Conservation (phyloP, 2,797 vertebrate genomes). For the Poecilia velifera region DNA sequence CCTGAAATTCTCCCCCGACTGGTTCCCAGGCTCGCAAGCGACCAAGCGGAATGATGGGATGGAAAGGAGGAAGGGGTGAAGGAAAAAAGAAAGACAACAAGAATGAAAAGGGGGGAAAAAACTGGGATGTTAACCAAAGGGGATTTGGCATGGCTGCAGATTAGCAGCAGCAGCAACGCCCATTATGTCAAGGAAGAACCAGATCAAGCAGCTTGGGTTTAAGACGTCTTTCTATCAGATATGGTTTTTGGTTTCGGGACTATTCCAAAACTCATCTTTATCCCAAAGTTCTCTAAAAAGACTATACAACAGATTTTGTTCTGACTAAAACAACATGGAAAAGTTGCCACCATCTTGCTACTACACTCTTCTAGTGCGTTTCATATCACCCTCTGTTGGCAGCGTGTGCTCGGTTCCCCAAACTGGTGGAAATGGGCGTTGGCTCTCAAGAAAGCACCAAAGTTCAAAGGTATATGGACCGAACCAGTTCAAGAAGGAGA, state of each 20-base stretch:
- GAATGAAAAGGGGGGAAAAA: neutral
- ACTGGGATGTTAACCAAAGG: constrained; percentile 35
- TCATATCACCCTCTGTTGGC: too few species aligned
- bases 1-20: constrained; percentile 28
- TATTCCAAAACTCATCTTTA: neutral
- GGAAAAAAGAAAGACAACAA: neutral
- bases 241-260: neutral
- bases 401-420: too few species aligned
- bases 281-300: neutral
- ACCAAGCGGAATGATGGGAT: constrained; percentile 56
- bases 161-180: constrained; percentile 7
- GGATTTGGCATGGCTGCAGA: constrained; percentile 27
- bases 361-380: too few species aligned
- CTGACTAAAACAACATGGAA: neutral
- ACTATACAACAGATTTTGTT: neutral
- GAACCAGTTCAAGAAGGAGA: too few species aligned
- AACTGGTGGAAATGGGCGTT: too few species aligned
- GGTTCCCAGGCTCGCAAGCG: constrained; percentile 54
- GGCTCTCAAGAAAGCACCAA: too few species aligned
- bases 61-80: constrained; percentile 14
- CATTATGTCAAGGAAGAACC: constrained; percentile 22
- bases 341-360: neutral
- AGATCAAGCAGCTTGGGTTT: constrained; percentile 37
- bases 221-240: neutral
- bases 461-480: too few species aligned